Conservation (phyloP, 1,140 invertebrate genomes). For the Lepidurus arcticus region DNA sequence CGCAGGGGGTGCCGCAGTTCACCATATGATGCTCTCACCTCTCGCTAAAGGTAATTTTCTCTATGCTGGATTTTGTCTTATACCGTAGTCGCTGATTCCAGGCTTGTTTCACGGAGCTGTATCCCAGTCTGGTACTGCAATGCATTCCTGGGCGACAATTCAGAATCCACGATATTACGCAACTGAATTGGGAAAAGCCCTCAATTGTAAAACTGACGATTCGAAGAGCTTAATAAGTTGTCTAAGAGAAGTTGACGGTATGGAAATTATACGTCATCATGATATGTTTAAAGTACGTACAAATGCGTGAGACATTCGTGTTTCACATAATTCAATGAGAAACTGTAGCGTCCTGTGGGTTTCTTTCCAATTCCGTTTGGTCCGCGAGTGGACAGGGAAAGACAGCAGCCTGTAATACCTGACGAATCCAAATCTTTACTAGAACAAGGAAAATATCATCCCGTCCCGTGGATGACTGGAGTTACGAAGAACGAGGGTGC, state of each 20-base stretch:
- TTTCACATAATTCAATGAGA: background rate
- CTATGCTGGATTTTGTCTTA: background rate
- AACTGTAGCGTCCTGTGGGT: slow-evolving; percentile 11
- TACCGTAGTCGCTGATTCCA: slow-evolving; percentile 39
- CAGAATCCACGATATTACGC: slow-evolving; percentile 56
- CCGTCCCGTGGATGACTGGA: slow-evolving; percentile 60
- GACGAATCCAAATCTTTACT: slow-evolving; percentile 55
- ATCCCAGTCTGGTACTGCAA: slow-evolving; percentile 68
- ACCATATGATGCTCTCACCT: slow-evolving; percentile 36
- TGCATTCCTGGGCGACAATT: slow-evolving; percentile 69
- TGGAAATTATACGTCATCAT: slow-evolving; percentile 44
- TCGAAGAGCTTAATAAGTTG: slow-evolving; percentile 56
- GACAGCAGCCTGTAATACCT: slow-evolving; percentile 58
- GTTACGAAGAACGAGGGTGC: slow-evolving; percentile 60
- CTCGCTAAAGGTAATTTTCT: slow-evolving; percentile 34
- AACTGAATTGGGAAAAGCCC: slow-evolving; percentile 53
- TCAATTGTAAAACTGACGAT: slow-evolving; percentile 54
- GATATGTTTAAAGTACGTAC: background rate
- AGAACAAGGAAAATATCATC: slow-evolving; percentile 52
- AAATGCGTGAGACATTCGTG: no score
- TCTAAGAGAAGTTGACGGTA: slow-evolving; percentile 50
- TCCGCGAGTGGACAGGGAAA: slow-evolving; percentile 32
- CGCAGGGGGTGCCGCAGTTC: slow-evolving; percentile 41
- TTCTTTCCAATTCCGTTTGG: slow-evolving; percentile 29
- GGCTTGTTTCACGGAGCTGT: slow-evolving; percentile 66